Evolutionary conservation across 1,140 invertebrate genomes (phyloP).

Genomic region (Atta colombica): DNA sequence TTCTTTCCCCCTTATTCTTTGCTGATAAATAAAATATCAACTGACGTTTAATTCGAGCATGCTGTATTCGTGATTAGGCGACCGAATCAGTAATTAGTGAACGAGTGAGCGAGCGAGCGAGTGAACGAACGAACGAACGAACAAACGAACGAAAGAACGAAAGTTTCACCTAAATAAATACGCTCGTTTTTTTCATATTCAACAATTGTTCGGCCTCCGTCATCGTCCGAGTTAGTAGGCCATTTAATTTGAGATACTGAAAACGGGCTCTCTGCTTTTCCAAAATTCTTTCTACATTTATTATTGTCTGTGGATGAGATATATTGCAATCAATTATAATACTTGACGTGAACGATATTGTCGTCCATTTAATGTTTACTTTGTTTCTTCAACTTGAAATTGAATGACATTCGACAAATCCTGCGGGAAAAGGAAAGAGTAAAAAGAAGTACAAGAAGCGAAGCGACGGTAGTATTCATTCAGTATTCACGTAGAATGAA

Average conservation of each 20-base stretch:
- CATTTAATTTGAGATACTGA: not conserved
- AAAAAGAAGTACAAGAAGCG: not conserved
- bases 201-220: not conserved
- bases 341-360: not conserved
- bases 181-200: conserved; percentile 10
- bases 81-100: conserved; percentile 20
- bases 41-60: conserved; percentile 12
- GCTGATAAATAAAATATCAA: conserved; percentile 58
- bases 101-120: conserved; percentile 16
- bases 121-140: conserved; percentile 1
- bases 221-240: not conserved
- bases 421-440: not conserved
- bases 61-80: conserved; percentile 18
- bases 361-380: not conserved
- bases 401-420: not conserved
- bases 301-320: not conserved
- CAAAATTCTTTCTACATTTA: not conserved
- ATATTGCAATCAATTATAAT: too few relatives aligned
- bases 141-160: not conserved
- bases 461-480: too few relatives aligned
- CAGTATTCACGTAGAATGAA: conserved; percentile 23
- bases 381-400: not conserved
- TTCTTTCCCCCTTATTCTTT: conserved; percentile 5
- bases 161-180: conserved; percentile 39
- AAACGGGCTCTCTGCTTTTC: not conserved